Conservation (phyloP, 2,797 vertebrate species). For the Eupleurogrammus muticus region DNA sequence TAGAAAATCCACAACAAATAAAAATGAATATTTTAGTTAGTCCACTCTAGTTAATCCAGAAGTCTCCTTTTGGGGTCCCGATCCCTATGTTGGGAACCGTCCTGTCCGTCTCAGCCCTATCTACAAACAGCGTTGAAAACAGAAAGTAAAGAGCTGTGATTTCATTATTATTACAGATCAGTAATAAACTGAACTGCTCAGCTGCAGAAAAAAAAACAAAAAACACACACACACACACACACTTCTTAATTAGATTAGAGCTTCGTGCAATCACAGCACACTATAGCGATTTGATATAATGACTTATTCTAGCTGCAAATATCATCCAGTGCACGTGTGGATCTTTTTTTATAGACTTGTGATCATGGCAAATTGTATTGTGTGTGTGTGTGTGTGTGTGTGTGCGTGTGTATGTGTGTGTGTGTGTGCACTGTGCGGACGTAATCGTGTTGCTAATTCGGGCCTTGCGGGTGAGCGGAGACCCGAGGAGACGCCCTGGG, state of each 20-base stretch:
- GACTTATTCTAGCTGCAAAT: constrained; percentile 1
- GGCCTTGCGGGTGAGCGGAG: constrained; percentile 44
- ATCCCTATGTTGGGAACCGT: no score
- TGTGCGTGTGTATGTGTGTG: constrained; percentile 13
- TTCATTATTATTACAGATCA: no score
- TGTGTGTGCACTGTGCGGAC: constrained; percentile 32
- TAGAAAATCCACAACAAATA: no score
- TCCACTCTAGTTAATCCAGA: no score
- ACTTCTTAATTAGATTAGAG: background rate
- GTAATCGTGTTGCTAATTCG: constrained; percentile 47
- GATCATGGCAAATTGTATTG: background rate
- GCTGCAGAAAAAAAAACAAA: no score
- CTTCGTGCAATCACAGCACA: background rate
- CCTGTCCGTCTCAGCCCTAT: background rate
- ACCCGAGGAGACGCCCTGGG: constrained; percentile 53
- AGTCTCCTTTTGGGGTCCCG: no score
- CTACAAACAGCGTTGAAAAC: background rate
- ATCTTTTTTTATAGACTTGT: background rate
- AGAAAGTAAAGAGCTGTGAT: background rate
- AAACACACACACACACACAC: no score
- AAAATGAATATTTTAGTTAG: no score
- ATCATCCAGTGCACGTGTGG: constrained; percentile 18
- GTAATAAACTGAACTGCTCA: no score
- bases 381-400: constrained; percentile 20
- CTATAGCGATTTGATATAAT: background rate